Percentiles rank a stretch among this genome's conserved stretches.
Evolutionary conservation across 2,113 vertebrate genomes (phyloP).

Genomic region (Cavia porcellus): DNA sequence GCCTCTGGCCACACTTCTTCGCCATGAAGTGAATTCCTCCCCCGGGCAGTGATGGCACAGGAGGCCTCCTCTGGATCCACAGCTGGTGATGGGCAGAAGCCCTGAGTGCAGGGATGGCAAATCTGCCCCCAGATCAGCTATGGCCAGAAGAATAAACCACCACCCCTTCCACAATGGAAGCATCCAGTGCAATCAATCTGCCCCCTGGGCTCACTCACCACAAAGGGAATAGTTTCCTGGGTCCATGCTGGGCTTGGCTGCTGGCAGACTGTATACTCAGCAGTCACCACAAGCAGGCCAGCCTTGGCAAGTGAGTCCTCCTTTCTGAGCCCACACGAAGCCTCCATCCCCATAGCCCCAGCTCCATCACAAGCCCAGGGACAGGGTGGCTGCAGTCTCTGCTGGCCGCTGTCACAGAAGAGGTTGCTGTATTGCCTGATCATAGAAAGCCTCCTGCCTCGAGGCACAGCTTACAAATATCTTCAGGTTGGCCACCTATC

Average conservation of each 20-base stretch:
- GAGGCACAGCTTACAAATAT: background rate
- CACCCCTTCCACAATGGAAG: background rate
- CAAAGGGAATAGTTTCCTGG: background rate
- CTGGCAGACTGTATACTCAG: background rate
- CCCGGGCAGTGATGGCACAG: accelerated
- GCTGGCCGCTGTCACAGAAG: background rate
- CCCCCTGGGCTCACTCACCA: background rate
- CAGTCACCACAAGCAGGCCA: background rate
- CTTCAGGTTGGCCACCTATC: background rate
- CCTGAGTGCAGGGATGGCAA: background rate
- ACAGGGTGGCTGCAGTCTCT: background rate
- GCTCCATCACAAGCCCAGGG: background rate
- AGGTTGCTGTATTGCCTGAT: background rate
- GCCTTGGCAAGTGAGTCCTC: background rate
- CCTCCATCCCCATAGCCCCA: background rate
- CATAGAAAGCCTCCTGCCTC: background rate
- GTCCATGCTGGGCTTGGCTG: background rate
- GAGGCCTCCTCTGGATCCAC: background rate
- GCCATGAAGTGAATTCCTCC: background rate
- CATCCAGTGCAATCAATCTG: background rate
- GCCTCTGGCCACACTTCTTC: background rate
- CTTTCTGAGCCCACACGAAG: background rate
- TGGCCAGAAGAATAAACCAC: background rate
- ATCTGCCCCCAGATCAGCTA: background rate
- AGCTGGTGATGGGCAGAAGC: background rate